A percentile compares a stretch with the other conserved stretches of the same genome.
Conservation (phyloP, 2,888 invertebrate species). For the Caenorhabditis macrosperma region DNA sequence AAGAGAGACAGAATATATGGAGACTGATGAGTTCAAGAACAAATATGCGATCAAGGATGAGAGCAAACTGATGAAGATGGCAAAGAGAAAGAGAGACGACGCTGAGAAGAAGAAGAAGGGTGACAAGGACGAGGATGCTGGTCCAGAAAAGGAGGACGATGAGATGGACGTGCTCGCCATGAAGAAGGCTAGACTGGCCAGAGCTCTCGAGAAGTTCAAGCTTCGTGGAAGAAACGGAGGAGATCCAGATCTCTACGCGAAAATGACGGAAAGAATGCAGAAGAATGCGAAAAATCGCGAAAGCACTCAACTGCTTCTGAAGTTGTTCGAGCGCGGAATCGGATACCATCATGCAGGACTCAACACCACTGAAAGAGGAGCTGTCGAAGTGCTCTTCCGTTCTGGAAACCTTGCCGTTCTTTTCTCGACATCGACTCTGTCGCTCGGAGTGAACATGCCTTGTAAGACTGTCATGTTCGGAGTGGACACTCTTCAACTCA, state of each 20-base stretch:
- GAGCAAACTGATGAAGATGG: slow-evolving; percentile 75
- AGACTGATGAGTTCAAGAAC: slow-evolving; percentile 75
- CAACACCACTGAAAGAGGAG: slow-evolving; percentile 73
- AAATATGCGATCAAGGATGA: slow-evolving; percentile 77
- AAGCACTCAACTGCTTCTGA: slow-evolving; percentile 68
- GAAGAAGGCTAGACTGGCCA: slow-evolving; percentile 72
- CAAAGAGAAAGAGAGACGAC: slow-evolving; percentile 77
- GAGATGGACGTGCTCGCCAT: slow-evolving; percentile 73
- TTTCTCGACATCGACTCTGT: slow-evolving; percentile 79
- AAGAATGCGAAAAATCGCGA: slow-evolving; percentile 63
- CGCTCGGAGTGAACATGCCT: slow-evolving; percentile 80
- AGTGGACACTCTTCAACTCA: slow-evolving; percentile 76
- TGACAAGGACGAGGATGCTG: slow-evolving; percentile 61
- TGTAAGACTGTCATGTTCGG: slow-evolving; percentile 80
- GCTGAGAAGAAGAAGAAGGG: slow-evolving; percentile 74
- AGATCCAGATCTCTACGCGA: slow-evolving; percentile 74
- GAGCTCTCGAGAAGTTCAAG: slow-evolving; percentile 75
- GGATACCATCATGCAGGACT: slow-evolving; percentile 79
- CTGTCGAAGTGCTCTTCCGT: slow-evolving; percentile 79
- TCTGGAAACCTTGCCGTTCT: slow-evolving; percentile 76
- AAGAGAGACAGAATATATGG: slow-evolving; percentile 71
- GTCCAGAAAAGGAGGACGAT: slow-evolving; percentile 63
- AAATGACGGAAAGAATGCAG: slow-evolving; percentile 71
- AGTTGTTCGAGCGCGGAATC: slow-evolving; percentile 78
- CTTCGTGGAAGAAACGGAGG: slow-evolving; percentile 68